Conservation (phyloP, 2,113 vertebrate genomes). For the Reinhardtius hippoglossoides region DNA sequence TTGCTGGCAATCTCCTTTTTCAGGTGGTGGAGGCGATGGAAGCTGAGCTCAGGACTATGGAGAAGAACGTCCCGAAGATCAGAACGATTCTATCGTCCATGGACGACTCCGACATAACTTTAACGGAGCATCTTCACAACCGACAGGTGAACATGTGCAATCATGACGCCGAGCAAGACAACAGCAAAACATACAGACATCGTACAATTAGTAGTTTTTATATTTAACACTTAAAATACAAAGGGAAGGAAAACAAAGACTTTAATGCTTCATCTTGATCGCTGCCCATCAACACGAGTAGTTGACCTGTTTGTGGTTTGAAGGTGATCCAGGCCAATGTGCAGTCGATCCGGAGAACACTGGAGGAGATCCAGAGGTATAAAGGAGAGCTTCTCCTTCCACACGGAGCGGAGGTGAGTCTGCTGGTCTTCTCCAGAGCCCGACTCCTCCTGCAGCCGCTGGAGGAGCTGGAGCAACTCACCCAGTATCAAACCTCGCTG, state of each 20-base stretch:
- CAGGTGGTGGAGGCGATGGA: slow-evolving; percentile 90
- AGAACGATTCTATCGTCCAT: slow-evolving; percentile 87
- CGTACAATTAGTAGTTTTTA: neutral
- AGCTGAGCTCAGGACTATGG: slow-evolving; percentile 87
- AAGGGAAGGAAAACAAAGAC: neutral
- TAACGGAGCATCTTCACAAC: slow-evolving; percentile 87
- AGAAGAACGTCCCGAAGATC: slow-evolving; percentile 89
- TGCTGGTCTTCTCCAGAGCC: slow-evolving; percentile 86
- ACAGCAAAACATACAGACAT: no score
- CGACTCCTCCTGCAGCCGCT: slow-evolving; percentile 82
- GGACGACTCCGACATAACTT: slow-evolving; percentile 84
- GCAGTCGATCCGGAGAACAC: slow-evolving; percentile 85
- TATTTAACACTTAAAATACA: neutral
- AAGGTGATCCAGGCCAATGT: slow-evolving; percentile 91
- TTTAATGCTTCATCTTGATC: neutral
- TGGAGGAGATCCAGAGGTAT: slow-evolving; percentile 86
- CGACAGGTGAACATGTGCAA: slow-evolving; percentile 81
- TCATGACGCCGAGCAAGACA: no score
- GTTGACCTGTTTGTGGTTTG: neutral
- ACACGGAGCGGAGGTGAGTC: slow-evolving; percentile 72
- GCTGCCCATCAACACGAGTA: no score
- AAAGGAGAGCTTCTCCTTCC: slow-evolving; percentile 81
- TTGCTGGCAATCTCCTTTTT: neutral
- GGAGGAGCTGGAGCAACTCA: slow-evolving; percentile 85
- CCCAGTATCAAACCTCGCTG: slow-evolving; percentile 81